Conservation (phyloP, 2,888 invertebrate species). For the Thereva unica region DNA sequence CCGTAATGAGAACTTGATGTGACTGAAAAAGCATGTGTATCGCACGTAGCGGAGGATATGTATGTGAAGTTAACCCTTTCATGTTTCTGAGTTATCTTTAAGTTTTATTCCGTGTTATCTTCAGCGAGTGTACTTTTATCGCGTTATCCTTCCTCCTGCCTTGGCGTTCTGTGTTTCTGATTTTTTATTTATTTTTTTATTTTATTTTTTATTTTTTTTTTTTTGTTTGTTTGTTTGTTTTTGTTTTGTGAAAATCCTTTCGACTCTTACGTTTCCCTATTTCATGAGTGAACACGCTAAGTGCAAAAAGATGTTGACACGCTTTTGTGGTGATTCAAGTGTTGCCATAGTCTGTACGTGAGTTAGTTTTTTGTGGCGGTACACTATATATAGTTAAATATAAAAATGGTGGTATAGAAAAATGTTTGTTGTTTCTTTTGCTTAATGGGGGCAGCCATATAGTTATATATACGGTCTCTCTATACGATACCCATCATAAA, state of each 20-base stretch:
- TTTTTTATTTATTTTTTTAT: neutral
- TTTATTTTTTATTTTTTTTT: neutral
- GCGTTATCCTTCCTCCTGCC: no score
- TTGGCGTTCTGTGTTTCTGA: no score
- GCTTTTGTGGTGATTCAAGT: constrained; percentile 28
- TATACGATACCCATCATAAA: no score
- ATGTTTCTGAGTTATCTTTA: no score
- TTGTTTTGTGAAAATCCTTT: constrained; percentile 11
- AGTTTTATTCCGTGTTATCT: no score
- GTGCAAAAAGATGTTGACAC: constrained; percentile 34
- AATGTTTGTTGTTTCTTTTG: constrained; percentile 1
- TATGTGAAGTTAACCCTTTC: no score
- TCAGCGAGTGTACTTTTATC: no score
- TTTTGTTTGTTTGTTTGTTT: neutral
- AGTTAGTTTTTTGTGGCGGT: constrained; percentile 22
- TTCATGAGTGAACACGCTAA: constrained; percentile 20
- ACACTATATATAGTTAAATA: neutral
- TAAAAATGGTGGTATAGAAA: no score
- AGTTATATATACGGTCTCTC: no score
- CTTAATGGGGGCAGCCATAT: neutral
- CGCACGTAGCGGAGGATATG: no score
- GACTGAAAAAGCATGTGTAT: no score
- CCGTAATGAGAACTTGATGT: no score
- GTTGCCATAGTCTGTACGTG: constrained; percentile 21
- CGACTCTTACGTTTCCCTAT: neutral